A percentile compares a stretch with the other conserved stretches of the same genome.
These are phyloP conservation scores for Alces alces DNA, from an alignment of 2,113 vertebrate genomes.

Conservation along the genomic window DNA sequence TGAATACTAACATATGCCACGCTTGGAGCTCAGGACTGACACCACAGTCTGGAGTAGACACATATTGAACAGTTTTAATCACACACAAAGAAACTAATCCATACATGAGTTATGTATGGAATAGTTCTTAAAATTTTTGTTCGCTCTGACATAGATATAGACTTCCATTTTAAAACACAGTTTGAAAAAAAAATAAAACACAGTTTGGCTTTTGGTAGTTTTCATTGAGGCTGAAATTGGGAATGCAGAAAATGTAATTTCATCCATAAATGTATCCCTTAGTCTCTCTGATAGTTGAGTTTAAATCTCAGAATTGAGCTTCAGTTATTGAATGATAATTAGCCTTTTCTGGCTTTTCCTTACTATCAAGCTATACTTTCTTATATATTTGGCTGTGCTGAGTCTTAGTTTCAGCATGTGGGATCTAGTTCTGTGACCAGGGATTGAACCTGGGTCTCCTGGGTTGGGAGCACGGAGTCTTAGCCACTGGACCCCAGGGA, in stretches of 20 bases:
- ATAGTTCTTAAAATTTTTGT: neutral
- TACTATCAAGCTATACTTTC: neutral
- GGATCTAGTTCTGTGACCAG: neutral
- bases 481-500: neutral
- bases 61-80: neutral
- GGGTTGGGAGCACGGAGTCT: neutral
- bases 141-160: neutral
- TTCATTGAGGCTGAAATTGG: neutral
- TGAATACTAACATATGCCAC: neutral
- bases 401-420: neutral
- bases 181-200: neutral
- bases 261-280: neutral
- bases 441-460: neutral
- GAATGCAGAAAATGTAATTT: neutral
- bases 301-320: neutral
- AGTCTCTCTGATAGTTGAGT: neutral
- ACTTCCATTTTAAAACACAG: neutral
- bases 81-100: neutral
- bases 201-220: neutral
- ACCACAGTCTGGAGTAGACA: neutral
- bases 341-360: neutral
- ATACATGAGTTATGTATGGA: neutral
- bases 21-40: neutral
- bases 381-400: neutral
- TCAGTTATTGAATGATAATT: neutral